Percentiles rank a stretch among this genome's conserved stretches.
Conservation (phyloP, 2,797 vertebrate species). For the Coranthus polyacanthus region DNA sequence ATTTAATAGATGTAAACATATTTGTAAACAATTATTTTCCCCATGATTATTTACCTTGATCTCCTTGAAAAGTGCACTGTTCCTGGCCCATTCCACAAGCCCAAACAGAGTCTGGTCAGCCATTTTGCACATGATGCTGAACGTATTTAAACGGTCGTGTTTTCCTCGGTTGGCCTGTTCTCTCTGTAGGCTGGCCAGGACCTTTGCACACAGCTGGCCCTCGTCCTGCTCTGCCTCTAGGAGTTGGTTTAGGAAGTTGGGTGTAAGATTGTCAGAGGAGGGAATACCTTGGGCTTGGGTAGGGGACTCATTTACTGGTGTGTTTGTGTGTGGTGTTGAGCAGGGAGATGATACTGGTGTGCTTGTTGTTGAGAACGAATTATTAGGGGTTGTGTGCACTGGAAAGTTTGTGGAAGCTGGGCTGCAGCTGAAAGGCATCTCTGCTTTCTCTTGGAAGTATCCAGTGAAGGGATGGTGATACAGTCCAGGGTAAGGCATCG, state of each 20-base stretch:
- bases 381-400: slow-evolving; percentile 18
- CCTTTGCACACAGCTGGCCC: slow-evolving; percentile 81
- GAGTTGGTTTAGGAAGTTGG: slow-evolving; percentile 78
- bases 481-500: slow-evolving; percentile 57
- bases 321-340: slow-evolving; percentile 51
- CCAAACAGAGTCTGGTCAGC: slow-evolving; percentile 88
- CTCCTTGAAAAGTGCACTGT: slow-evolving; percentile 85
- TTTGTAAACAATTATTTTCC: neutral
- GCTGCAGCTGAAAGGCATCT: slow-evolving; percentile 60
- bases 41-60: slow-evolving; percentile 81
- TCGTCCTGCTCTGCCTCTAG: slow-evolving; percentile 85
- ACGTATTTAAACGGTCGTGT: slow-evolving; percentile 87
- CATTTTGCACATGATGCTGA: slow-evolving; percentile 90
- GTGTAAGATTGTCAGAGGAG: neutral
- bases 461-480: slow-evolving; percentile 48
- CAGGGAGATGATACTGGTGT: slow-evolving; percentile 41
- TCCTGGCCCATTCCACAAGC: slow-evolving; percentile 88
- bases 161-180: slow-evolving; percentile 87
- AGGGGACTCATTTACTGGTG: slow-evolving; percentile 17
- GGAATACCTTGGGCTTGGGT: slow-evolving; percentile 19
- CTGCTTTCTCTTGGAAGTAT: slow-evolving; percentile 70
- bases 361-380: slow-evolving; percentile 46
- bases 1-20: too few species aligned
- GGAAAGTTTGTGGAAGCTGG: slow-evolving; percentile 37
- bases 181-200: slow-evolving; percentile 83